These are phyloP conservation scores for Takifugu flavidus DNA, from an alignment of 2,113 vertebrate genomes.

Conservation along the genomic window DNA sequence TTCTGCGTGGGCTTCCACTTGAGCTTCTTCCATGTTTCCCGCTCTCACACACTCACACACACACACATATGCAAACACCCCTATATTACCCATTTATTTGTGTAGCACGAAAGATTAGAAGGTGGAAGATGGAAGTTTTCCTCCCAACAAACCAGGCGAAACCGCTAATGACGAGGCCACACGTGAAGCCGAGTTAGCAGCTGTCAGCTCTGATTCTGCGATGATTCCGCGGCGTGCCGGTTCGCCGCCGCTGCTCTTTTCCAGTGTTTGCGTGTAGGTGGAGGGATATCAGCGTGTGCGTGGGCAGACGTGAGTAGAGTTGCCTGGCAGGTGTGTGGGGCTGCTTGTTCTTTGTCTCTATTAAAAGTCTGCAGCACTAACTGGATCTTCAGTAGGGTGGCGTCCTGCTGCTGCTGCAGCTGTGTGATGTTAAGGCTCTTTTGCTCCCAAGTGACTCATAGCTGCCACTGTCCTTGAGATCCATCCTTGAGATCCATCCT, in stretches of 20 bases:
- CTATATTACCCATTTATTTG: conserved; percentile 24
- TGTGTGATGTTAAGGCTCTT: conserved; percentile 7
- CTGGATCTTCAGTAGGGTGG: conserved; percentile 25
- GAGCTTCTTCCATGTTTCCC: conserved; percentile 64
- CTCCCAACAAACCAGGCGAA: conserved; percentile 6
- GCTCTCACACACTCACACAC: conserved; percentile 13
- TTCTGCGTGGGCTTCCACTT: conserved; percentile 70
- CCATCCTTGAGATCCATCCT: not conserved
- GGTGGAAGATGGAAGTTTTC: conserved; percentile 18
- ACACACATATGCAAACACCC: conserved; percentile 10
- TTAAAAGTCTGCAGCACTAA: conserved; percentile 29
- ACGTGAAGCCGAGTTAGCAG: conserved; percentile 4
- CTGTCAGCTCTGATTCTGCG: conserved; percentile 15
- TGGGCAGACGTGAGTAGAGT: conserved; percentile 63
- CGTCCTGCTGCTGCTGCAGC: not conserved
- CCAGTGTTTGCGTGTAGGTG: conserved; percentile 58
- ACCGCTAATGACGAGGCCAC: not conserved
- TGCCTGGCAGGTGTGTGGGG: conserved; percentile 64
- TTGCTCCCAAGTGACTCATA: conserved; percentile 18
- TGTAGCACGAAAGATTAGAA: not conserved
- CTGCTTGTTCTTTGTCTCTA: conserved; percentile 53
- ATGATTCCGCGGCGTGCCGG: not conserved
- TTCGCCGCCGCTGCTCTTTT: conserved; percentile 31
- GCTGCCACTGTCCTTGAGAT: conserved; percentile 15
- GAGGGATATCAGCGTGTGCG: conserved; percentile 55